phyloP scores from a whole-genome alignment of 1,140 invertebrate genomes.

The Drosophila orosa region DNA sequence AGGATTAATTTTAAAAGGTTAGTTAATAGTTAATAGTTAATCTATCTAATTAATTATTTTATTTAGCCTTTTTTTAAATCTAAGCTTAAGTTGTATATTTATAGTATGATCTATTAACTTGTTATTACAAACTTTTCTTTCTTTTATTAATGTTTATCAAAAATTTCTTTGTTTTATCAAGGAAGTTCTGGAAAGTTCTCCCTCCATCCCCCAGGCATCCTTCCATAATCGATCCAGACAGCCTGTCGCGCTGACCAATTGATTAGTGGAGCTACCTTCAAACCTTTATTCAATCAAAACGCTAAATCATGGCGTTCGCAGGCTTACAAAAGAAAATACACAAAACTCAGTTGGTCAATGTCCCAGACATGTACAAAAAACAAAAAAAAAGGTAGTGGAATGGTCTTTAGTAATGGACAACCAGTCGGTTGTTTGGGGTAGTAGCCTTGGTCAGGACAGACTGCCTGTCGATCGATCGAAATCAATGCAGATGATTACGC shows the following conservation, averaged over 20 bases:
- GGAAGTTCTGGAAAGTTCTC: not conserved
- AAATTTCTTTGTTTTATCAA: not conserved
- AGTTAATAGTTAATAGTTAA: no score
- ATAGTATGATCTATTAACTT: no score
- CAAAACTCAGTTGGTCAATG: conserved; percentile 42
- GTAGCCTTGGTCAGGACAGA: conserved; percentile 37
- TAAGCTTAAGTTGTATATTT: no score
- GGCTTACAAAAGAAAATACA: conserved; percentile 14
- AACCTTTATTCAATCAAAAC: conserved; percentile 18
- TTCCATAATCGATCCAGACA: conserved; percentile 32
- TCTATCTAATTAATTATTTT: no score
- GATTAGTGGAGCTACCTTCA: conserved; percentile 39
- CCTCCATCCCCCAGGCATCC: not conserved
- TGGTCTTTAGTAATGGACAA: conserved; percentile 41
- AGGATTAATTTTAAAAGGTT: no score
- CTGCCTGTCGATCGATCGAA: conserved; percentile 47
- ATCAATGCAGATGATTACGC: conserved; percentile 46
- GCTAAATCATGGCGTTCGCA: conserved; percentile 49
- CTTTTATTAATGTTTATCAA: not conserved
- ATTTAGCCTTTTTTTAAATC: no score
- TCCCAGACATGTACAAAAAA: conserved; percentile 42
- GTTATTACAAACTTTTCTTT: not conserved
- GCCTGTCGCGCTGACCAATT: conserved; percentile 46
- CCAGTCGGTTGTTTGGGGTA: conserved; percentile 27
- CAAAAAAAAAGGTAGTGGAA: conserved; percentile 35